Conservation (phyloP, 2,113 vertebrate genomes). For the Euleptes europaea region DNA sequence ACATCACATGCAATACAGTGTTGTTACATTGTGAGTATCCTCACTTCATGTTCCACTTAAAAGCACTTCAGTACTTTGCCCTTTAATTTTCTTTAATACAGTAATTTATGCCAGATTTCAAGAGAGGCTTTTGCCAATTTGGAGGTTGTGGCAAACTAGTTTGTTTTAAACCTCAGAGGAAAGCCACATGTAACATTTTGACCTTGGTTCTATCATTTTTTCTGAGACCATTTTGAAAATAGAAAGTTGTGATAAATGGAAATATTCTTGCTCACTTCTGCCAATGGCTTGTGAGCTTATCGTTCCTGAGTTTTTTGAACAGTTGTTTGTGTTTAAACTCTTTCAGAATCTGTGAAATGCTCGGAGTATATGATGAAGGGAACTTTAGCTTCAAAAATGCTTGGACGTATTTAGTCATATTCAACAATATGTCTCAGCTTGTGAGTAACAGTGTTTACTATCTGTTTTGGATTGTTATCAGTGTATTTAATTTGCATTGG, state of each 20-base stretch:
- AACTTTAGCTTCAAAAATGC: conserved; percentile 95
- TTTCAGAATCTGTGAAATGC: conserved; percentile 90
- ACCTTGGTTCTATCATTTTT: too few species aligned
- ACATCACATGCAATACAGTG: too few species aligned
- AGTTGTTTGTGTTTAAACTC: conserved; percentile 32
- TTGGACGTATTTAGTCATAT: conserved; percentile 98
- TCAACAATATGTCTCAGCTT: conserved; percentile 96
- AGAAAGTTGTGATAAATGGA: not conserved
- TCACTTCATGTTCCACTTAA: too few species aligned
- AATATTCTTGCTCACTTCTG: not conserved
- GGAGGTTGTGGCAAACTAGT: too few species aligned
- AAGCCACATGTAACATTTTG: too few species aligned
- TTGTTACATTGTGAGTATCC: too few species aligned
- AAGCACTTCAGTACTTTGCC: too few species aligned
- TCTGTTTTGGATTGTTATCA: not conserved
- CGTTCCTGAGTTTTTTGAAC: not conserved
- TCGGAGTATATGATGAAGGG: conserved; percentile 92
- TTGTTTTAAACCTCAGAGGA: too few species aligned
- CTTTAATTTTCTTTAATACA: too few species aligned
- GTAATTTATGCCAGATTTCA: too few species aligned
- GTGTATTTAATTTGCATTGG: not conserved
- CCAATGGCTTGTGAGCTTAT: not conserved
- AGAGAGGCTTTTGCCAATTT: too few species aligned
- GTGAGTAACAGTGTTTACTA: conserved; percentile 75
- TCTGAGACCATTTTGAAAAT: not conserved